Conservation (phyloP, 2,888 invertebrate species). For the Melangyna quadrimaculata region DNA sequence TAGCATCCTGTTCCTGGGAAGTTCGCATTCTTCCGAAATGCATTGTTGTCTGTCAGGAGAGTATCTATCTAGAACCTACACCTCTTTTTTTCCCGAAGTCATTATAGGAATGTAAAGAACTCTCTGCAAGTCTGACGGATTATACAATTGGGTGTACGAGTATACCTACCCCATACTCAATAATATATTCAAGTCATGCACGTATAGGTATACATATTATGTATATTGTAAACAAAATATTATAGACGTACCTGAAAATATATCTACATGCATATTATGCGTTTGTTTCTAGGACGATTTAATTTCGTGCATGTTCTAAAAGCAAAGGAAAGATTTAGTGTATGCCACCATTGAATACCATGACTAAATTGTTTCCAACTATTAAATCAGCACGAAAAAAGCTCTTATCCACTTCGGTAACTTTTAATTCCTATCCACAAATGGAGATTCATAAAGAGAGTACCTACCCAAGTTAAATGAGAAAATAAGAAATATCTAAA, state of each 20-base stretch:
- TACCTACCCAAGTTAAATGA: too few relatives aligned
- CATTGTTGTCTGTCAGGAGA: conserved; percentile 57
- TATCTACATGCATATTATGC: background rate
- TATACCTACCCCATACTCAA: background rate
- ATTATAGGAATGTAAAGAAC: conserved; percentile 56
- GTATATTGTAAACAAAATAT: too few relatives aligned
- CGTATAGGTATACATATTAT: too few relatives aligned
- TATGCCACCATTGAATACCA: background rate
- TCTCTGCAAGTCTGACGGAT: conserved; percentile 59
- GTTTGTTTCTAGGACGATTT: conserved; percentile 53
- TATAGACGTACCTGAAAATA: too few relatives aligned
- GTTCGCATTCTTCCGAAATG: conserved; percentile 63
- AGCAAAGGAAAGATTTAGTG: background rate
- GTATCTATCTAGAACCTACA: too few relatives aligned
- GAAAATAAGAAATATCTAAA: too few relatives aligned
- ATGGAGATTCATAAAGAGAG: too few relatives aligned
- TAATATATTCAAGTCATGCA: too few relatives aligned
- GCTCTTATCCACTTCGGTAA: too few relatives aligned
- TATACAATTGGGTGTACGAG: conserved; percentile 15
- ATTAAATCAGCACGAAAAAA: conserved; percentile 55
- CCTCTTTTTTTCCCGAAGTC: conserved; percentile 52
- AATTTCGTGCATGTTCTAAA: background rate
- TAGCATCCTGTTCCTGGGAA: background rate
- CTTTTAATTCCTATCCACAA: too few relatives aligned
- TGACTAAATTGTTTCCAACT: conserved; percentile 55